These are phyloP conservation scores for Phenganax subtilis DNA, from an alignment of 92 coral and sea anemone genomes.

Conservation along the genomic window DNA sequence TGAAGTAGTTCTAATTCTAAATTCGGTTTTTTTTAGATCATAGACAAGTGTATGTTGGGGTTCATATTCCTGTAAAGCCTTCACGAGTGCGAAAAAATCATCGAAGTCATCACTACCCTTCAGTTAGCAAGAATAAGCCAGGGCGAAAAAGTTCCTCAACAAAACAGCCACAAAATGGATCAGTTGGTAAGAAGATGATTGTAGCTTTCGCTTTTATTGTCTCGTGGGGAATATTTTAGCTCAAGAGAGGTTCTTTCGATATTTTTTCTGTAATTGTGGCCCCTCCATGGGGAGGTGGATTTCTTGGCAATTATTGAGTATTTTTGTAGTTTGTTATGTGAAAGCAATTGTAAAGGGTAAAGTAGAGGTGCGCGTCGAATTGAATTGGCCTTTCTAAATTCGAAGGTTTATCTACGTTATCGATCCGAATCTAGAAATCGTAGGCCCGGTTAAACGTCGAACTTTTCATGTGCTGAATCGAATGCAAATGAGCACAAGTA, in stretches of 20 bases:
- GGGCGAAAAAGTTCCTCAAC: conserved; percentile 29
- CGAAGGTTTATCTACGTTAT: no score
- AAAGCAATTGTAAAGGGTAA: not conserved
- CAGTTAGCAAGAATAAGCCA: conserved; percentile 36
- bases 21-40: conserved; percentile 57
- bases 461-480: no score
- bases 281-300: not conserved
- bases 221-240: no score
- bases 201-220: not conserved
- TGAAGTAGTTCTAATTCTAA: not conserved
- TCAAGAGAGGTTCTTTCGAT: not conserved
- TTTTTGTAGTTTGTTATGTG: no score
- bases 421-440: no score
- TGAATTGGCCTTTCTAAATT: not conserved
- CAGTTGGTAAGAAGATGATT: conserved; percentile 14
- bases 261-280: not conserved
- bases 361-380: no score
- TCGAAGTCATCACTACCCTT: conserved; percentile 59
- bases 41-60: conserved; percentile 91
- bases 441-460: no score
- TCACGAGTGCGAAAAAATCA: conserved; percentile 54
- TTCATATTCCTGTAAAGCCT: conserved; percentile 80
- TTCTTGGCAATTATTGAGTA: not conserved
- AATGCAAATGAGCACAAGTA: no score
- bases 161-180: conserved; percentile 11